Conservation (phyloP, 2,888 invertebrate genomes). For the Urechis unicinctus region DNA sequence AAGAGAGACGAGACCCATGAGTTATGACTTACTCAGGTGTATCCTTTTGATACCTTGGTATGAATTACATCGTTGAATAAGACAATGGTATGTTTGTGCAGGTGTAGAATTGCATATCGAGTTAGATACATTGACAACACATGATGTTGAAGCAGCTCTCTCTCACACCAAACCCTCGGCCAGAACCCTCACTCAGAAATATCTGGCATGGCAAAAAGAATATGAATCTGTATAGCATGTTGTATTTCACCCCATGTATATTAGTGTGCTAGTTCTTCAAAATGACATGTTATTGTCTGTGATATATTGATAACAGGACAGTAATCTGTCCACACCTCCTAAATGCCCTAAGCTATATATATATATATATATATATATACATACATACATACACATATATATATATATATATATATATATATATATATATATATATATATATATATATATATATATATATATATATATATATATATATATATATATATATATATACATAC, state of each 20-base stretch:
- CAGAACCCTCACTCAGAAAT: slow-evolving; percentile 39
- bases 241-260: too few relatives aligned
- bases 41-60: too few relatives aligned
- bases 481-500: background rate
- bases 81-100: background rate
- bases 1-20: too few relatives aligned
- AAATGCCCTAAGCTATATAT: background rate
- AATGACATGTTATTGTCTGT: too few relatives aligned
- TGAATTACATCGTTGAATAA: too few relatives aligned
- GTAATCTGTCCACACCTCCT: too few relatives aligned
- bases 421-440: slow-evolving; percentile 1
- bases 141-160: slow-evolving; percentile 44
- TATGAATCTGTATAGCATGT: slow-evolving; percentile 49
- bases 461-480: background rate
- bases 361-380: background rate
- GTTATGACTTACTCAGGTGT: background rate
- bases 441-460: background rate
- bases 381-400: background rate
- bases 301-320: too few relatives aligned
- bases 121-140: slow-evolving; percentile 44
- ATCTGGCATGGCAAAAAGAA: slow-evolving; percentile 46
- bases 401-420: slow-evolving; percentile 1
- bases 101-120: slow-evolving; percentile 31
- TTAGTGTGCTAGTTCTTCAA: too few relatives aligned
- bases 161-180: slow-evolving; percentile 50